Base-by-base conservation (phyloP, 2,113 vertebrate genomes). In the Mionectes macconnelli region DNA sequence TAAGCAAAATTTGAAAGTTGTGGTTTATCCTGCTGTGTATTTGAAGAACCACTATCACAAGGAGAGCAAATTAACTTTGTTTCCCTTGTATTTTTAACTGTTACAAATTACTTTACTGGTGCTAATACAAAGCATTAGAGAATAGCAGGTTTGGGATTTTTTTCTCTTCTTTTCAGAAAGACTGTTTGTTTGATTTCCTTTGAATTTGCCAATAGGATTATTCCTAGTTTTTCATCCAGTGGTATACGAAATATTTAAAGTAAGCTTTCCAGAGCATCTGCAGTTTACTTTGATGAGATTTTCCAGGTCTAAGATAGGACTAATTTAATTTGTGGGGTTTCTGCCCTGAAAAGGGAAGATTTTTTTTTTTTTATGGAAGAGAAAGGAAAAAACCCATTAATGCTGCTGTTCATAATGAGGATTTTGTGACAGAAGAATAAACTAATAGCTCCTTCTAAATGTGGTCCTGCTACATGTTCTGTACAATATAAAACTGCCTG, bases 1-100 rank as follows among this genome's bases (percentile, higher is more conserved):
- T 95, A 92, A 94, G 93, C 91, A 94, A 84, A 95, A 77, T 81
- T n/a, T 90, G 52, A 67, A 95, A 93, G 80, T 96, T 96, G 81
- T 86, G 33, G 72, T 94, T 92, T 84, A 68, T 67, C 89, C 76
- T 94, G 17, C 80, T 78, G 91, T 84, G 91, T 81, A 74, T 95
- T 87, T 75, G 74, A 92, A 93, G 64, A 93, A 56, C 42, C 56
- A 78, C 80, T 92, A 56, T 89, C 64, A 60, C 60, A 92, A 87
- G 73, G 64, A 89, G 81, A 94, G 77, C 73, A 95, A 95, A 94
- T 94, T 89, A 87, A 81, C 89, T 78, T 86, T 67, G 35, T 75
- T 94, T 93, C 81, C 55, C 63, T 90, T 93, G 76, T 94, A 28
- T 89, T 92, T 94, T 81, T 89, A 78, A 84, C 91, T 72, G 33